These are phyloP conservation scores for Agrilus mali DNA, from an alignment of 2,888 invertebrate species.

Conservation along the genomic window DNA sequence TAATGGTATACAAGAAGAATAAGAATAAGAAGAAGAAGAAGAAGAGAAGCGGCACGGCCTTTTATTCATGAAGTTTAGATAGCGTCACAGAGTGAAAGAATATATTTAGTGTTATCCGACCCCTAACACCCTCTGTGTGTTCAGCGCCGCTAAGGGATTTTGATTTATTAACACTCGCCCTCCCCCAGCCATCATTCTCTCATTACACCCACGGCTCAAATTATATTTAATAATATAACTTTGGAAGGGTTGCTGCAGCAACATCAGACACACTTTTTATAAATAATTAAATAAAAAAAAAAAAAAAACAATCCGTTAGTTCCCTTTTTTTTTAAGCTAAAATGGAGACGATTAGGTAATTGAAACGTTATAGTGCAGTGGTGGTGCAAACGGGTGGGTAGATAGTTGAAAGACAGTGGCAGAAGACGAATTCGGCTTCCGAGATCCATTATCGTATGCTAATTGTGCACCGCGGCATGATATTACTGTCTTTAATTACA, in stretches of 20 bases:
- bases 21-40: too few species aligned
- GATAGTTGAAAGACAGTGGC: not conserved
- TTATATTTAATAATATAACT: constrained; percentile 13
- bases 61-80: too few species aligned
- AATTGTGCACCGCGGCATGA: constrained; percentile 23
- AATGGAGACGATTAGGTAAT: too few species aligned
- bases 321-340: too few species aligned
- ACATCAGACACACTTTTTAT: constrained; percentile 17
- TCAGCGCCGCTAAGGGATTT: constrained; percentile 12
- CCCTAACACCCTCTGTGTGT: not conserved
- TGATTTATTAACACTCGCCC: constrained; percentile 20
- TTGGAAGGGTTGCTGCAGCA: constrained; percentile 16
- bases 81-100: too few species aligned
- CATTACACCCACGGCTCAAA: constrained; percentile 18
- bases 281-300: too few species aligned
- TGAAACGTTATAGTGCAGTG: not conserved
- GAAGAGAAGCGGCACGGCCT: too few species aligned
- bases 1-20: too few species aligned
- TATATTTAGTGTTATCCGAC: not conserved
- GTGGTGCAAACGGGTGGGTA: too few species aligned
- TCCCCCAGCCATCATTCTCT: constrained; percentile 18
- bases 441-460: constrained; percentile 20
- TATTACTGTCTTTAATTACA: constrained; percentile 25
- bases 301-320: too few species aligned
- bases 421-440: not conserved